Percentiles rank a stretch among this genome's conserved stretches.
Conservation (phyloP, 1,140 invertebrate genomes). For the Portunus trituberculatus region DNA sequence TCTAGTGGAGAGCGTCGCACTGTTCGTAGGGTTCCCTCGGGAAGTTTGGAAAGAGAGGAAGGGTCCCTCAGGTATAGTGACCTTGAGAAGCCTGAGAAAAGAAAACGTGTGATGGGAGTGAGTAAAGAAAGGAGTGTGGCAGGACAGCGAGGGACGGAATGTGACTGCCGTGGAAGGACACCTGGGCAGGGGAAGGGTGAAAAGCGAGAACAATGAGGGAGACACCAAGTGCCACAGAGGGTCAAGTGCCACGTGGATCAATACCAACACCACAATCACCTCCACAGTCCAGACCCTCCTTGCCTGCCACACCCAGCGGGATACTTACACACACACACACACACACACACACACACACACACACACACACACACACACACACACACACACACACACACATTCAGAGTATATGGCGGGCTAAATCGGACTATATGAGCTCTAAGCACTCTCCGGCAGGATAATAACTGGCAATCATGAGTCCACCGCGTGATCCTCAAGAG, state of each 20-base stretch:
- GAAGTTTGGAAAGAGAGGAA: not conserved
- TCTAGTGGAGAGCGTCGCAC: not conserved
- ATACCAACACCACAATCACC: conserved; percentile 18
- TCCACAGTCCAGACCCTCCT: not conserved
- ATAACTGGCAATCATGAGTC: too few species aligned
- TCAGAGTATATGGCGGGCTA: too few species aligned
- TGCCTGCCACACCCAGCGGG: not conserved
- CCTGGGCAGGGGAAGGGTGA: not conserved
- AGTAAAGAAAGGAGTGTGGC: not conserved
- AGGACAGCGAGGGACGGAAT: not conserved
- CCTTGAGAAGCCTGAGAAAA: not conserved
- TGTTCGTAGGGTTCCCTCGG: not conserved
- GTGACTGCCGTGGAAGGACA: too few species aligned
- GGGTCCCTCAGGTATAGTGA: not conserved
- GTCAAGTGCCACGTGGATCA: not conserved
- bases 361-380: not conserved
- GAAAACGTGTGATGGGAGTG: not conserved
- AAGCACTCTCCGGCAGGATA: too few species aligned
- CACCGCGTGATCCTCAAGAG: too few species aligned
- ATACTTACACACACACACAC: not conserved
- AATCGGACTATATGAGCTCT: too few species aligned
- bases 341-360: not conserved
- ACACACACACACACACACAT: not conserved
- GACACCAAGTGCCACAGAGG: not conserved
- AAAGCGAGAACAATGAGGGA: not conserved